Percentiles rank a stretch among this genome's conserved stretches.
These are phyloP conservation scores for Tonatia bakeri DNA, from an alignment of 2,113 vertebrate species.

Conservation along the genomic window DNA sequence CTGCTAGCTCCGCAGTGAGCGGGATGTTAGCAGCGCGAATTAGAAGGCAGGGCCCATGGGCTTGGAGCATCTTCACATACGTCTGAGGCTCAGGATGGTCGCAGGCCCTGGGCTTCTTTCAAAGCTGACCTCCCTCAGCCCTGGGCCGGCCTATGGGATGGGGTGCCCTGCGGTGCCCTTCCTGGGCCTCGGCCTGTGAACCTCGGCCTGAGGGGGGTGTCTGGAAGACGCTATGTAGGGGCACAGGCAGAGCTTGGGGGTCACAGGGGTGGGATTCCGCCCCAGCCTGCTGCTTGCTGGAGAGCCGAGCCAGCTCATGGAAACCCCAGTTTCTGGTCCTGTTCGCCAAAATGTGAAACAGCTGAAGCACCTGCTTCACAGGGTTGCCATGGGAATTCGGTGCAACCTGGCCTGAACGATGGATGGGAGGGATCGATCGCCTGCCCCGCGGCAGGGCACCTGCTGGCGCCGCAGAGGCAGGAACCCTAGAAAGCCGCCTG, in stretches of 20 bases:
- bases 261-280: fast-evolving
- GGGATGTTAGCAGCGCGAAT: background rate
- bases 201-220: background rate
- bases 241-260: background rate
- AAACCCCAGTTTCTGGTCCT: background rate
- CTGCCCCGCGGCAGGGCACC: fast-evolving
- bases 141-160: background rate
- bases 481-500: background rate
- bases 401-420: fast-evolving
- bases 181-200: background rate
- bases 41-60: background rate
- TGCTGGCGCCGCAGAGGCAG: background rate
- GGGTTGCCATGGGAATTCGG: background rate
- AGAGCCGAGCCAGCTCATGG: background rate
- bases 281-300: background rate
- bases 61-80: background rate
- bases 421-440: fast-evolving
- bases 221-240: background rate
- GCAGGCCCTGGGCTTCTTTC: background rate
- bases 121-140: background rate
- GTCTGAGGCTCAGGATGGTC: background rate
- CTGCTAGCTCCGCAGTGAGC: background rate
- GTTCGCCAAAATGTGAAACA: background rate
- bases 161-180: fast-evolving
- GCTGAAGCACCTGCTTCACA: background rate